Conservation (phyloP, 37 sponge, comb jelly and placozoan genomes). For the Cladorhizidae sp. region DNA sequence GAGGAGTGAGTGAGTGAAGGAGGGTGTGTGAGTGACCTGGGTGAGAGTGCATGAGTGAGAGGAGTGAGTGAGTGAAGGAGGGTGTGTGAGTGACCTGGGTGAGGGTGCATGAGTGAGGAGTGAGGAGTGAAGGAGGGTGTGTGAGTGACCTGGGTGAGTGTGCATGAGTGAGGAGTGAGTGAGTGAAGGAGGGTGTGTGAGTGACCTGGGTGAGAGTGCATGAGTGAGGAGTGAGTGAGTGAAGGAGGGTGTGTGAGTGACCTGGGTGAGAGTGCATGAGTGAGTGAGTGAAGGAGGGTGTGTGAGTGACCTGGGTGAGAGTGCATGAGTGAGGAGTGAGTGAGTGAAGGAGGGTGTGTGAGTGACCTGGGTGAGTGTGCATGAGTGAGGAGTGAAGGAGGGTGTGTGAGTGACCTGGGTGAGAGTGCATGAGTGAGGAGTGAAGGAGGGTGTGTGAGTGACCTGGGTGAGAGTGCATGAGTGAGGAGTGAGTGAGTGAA, state of each 20-base stretch:
- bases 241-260: neutral
- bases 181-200: neutral
- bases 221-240: neutral
- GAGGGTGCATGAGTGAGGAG: no score
- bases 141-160: neutral
- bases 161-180: neutral
- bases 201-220: no score
- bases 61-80: conserved; percentile 20
- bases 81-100: neutral
- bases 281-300: neutral
- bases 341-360: neutral
- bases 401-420: neutral
- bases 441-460: no score
- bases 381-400: neutral
- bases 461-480: no score
- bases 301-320: neutral
- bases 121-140: neutral
- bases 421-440: neutral
- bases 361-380: no score
- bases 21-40: neutral
- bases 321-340: neutral
- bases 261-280: neutral
- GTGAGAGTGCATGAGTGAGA: no score
- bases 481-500: conserved; percentile 14
- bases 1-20: conserved; percentile 18